Evolutionary conservation across 2,888 invertebrate genomes (phyloP), one percentile per base, ranked within the genome.

Genomic region (Cordilura impudica): DNA sequence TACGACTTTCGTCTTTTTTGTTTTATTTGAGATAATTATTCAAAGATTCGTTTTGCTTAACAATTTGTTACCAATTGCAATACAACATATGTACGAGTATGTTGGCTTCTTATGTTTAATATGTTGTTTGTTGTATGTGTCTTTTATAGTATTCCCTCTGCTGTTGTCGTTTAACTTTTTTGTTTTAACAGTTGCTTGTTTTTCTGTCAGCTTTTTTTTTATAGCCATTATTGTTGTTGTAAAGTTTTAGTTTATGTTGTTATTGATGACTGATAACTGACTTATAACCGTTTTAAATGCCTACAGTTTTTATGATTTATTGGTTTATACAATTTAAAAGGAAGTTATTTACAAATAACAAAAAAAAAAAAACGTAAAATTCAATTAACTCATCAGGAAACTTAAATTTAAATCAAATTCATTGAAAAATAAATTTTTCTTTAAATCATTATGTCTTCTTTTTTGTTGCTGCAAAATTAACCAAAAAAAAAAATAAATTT

Each of bases 31-130:
- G 72, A 77, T 82, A 81, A 82, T 82, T 81, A 81, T 82, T 82
- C 81, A 82, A 77, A 82, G 78, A 75, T 82, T 81, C 70, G 81
- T 65, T 79, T 70, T 82, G 75, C 74, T 78, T 69, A 69, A 78
- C 69, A 82, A 79, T 79, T 79, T 81, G 73, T 78, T 78, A 81
- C 74, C 76, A 61, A 67, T 61, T 67, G 66, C 49, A 66, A 49
- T 29, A 56, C 47, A 47, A n/a, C n/a, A n/a, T n/a, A n/a, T n/a
- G n/a, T n/a, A n/a, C n/a, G n/a, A n/a, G n/a, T 58, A 58, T 39
- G 39, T 43, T 58, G 19, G 58, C 58, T 58, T 39, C 58, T 60
- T 45, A 29, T 54, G 18, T 31, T 53, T 53, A 23, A 26, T 26
- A 26, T 26, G 26, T 4, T 26, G 6, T 26, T 26, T 26, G 26